Evolutionary conservation across 1,140 invertebrate species (phyloP), one percentile per base, ranked within the genome.

Genomic region (Aphaenogaster rudis): DNA sequence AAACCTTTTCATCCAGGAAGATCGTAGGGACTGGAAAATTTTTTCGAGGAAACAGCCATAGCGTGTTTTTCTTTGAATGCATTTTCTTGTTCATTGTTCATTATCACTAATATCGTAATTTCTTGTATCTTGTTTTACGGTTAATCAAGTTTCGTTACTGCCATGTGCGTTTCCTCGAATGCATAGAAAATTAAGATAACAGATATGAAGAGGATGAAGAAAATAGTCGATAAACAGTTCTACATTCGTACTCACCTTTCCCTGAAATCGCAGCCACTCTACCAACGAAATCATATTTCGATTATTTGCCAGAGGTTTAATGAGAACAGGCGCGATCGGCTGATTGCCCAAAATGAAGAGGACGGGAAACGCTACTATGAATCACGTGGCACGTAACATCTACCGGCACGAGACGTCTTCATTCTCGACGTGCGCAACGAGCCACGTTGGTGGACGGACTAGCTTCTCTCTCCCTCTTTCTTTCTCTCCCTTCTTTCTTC

Each of bases 301-400:
- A 11, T 74, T 42, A 33, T 33, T 17, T 13, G 42, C 6, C n/a
- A 11, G 21, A 48, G 42, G n/a, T 21, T 82, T 21, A 66, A 33
- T 28, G 50, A 17, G 33, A 61, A 74, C 64, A 50, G 13, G 64
- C 36, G 63, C 50, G 72, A 77, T 77, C 54, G 42, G 13, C 7
- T 28, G 42, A 74, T 86, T 63, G 57, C 28, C 33, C 9, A 42
- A 54, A 77, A 80, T 86, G 36, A 36, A 61, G 77, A 82, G 63
- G 63, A 66, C 86, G 42, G 72, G 72, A 48, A 79, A 71, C 66
- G 86, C 88, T 88, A 50, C 89, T 91, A 90, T 79, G 89, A 91
- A 86, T 91, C 90, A 86, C 90, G 89, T 90, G 82, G 89, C 89
- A 84, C 80, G 77, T 78, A 88, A 78, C 63, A 88, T 84, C 80